These are phyloP conservation scores for Todiramphus saurophagus DNA, from an alignment of 2,113 vertebrate species.

Conservation along the genomic window DNA sequence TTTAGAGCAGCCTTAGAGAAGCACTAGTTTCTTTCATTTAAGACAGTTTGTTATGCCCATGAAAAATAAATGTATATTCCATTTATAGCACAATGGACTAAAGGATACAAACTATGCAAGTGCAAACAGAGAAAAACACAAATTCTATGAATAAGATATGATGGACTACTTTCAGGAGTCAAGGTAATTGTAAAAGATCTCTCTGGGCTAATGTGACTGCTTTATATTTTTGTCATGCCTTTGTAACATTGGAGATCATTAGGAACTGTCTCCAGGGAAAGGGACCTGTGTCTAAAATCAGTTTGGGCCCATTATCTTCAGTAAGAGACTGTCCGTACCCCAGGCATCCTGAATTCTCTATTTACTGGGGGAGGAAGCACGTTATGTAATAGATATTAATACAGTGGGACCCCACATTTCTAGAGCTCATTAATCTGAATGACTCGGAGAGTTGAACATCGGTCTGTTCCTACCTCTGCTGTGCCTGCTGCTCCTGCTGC, in stretches of 20 bases:
- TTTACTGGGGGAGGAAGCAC: constrained; percentile 41
- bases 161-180: constrained; percentile 19
- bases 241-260: constrained; percentile 55
- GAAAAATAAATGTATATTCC: neutral
- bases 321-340: constrained; percentile 42
- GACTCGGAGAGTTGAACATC: neutral
- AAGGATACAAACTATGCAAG: neutral
- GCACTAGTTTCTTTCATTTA: neutral
- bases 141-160: neutral
- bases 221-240: constrained; percentile 61
- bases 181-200: constrained; percentile 44
- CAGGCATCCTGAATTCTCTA: constrained; percentile 50
- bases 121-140: constrained; percentile 26
- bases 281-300: constrained; percentile 62
- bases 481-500: constrained; percentile 46
- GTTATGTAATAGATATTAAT: constrained; percentile 51
- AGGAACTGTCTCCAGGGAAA: constrained; percentile 51
- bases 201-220: constrained; percentile 27
- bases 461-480: constrained; percentile 20
- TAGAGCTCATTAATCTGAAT: constrained; percentile 60
- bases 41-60: neutral
- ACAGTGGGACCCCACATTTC: constrained; percentile 55
- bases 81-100: neutral
- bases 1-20: neutral
- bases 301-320: constrained; percentile 59